Base-by-base conservation (phyloP, 1,140 invertebrate species). In the Ylistrum balloti region DNA sequence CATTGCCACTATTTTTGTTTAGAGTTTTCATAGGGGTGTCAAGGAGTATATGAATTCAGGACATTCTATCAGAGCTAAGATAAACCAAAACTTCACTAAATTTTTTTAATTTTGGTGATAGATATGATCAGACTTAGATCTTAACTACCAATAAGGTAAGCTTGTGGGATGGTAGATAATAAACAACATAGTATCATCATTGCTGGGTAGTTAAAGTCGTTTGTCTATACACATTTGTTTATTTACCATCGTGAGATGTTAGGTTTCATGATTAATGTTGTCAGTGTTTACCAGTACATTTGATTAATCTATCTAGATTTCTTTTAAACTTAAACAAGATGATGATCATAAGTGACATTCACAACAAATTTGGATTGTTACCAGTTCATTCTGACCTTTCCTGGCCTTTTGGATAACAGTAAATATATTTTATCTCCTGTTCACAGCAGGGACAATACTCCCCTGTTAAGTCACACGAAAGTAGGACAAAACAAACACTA, bases 321-420 rank as follows among this genome's bases (percentile, higher is more conserved):
- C 45, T 11, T 74, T 28, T 5, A 28, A 74, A n/a, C 56, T 28
- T 28, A 74, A n/a, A 74, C 56, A 74, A 28, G 56, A 28, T 74
- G n/a, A n/a, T 74, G n/a, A n/a, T 28, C 5, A 0, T 9, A 74
- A 74, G 56, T 74, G 56, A 74, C n/a, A 45, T 45, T 45, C 41
- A 45, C 41, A 45, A 45, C 41, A 45, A 74, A 74, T 74, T n/a
- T 74, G 56, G 22, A 28, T 74, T n/a, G n/a, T 74, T 28, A 22
- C 56, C 22, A 74, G 56, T 74, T 74, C 22, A n/a, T 74, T 74
- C 56, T 74, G 56, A 74, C 56, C 56, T 74, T n/a, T 74, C 3
- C 56, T 28, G 5, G 5, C 28, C 56, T n/a, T 74, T 74, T 28
- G n/a, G 56, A 74, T 74, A 74, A 74, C 56, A 74, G 22, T 28